Base-by-base conservation (phyloP, 1,140 invertebrate genomes). In the Drosophila ananassae region DNA sequence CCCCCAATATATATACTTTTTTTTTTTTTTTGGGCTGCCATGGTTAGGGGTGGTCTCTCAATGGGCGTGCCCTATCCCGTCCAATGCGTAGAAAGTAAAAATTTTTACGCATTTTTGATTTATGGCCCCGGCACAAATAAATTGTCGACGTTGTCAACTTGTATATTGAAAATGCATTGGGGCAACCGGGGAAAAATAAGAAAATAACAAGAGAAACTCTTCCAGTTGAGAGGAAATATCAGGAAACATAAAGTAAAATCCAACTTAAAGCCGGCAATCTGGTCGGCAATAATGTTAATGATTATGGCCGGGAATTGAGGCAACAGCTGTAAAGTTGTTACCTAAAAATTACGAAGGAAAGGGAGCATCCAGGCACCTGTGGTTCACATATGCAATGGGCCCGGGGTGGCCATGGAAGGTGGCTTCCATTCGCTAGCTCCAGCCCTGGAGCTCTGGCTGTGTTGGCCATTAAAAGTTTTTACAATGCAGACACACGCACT, bases 101-200 rank as follows among this genome's bases (percentile, higher is more conserved):
- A 89, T 83, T 87, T 85, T 89, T 89, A 89, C 83, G 79, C 84
- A 89, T 89, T 89, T 89, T 89, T 89, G 83, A 89, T 89, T 89
- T 89, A 89, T 89, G 83, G 71, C 69, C 2, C n/a, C 41, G 47
- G 61, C 61, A 34, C 46, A 77, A 89, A 89, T 89, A 85, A 85
- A 85, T 89, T 85, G 73, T 59, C 78, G 74, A 66, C 66, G 54
- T 56, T 62, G 55, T 60, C 60, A 64, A 73, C 53, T 68, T 68
- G 62, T 72, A 68, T 81, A 87, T 87, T 79, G 83, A 89, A 89
- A 87, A 87, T 87, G 83, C 83, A 87, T 87, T 87, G 66, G 66
- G n/a, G 24, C 13, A 12, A 30, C 39, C 28, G 3, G 17, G n/a
- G 8, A 28, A 17, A 25, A 25, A 25, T 30, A n/a, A 9, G 13